A percentile compares a stretch with the other conserved stretches of the same genome.
phyloP scores from a whole-genome alignment of 2,113 vertebrate species.

The Rostratula benghalensis region DNA sequence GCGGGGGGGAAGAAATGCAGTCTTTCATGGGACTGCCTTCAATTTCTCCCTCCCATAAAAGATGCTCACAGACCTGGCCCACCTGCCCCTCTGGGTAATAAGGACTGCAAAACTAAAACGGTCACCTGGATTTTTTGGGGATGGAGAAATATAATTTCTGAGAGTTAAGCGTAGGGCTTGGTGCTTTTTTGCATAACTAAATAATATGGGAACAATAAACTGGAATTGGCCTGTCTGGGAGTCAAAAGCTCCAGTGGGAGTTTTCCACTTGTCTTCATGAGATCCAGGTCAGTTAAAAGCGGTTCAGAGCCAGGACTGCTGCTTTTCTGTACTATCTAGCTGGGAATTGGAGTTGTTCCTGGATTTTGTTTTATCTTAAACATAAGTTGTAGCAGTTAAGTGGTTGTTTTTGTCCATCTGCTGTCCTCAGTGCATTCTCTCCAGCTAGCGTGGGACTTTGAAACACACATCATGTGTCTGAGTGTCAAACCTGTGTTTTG shows the following conservation, averaged over 20 bases:
- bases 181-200: background rate
- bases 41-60: background rate
- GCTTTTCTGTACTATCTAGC: background rate
- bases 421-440: background rate
- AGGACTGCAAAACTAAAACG: background rate
- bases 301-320: background rate
- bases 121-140: background rate
- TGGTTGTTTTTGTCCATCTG: background rate
- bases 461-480: background rate
- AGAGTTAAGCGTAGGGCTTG: background rate
- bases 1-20: background rate
- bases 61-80: background rate
- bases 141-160: background rate
- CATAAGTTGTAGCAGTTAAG: background rate
- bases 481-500: background rate
- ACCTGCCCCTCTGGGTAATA: background rate
- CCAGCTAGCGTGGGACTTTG: background rate
- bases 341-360: constrained; percentile 14
- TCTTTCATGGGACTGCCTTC: background rate
- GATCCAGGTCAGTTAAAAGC: background rate
- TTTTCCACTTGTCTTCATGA: background rate
- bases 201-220: background rate
- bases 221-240: background rate
- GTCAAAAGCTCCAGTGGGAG: background rate
- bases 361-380: background rate